Percentiles rank a stretch among this genome's conserved stretches.
These are phyloP conservation scores for Lordiphosa andalusiaca DNA, from an alignment of 2,888 invertebrate species.

Conservation along the genomic window DNA sequence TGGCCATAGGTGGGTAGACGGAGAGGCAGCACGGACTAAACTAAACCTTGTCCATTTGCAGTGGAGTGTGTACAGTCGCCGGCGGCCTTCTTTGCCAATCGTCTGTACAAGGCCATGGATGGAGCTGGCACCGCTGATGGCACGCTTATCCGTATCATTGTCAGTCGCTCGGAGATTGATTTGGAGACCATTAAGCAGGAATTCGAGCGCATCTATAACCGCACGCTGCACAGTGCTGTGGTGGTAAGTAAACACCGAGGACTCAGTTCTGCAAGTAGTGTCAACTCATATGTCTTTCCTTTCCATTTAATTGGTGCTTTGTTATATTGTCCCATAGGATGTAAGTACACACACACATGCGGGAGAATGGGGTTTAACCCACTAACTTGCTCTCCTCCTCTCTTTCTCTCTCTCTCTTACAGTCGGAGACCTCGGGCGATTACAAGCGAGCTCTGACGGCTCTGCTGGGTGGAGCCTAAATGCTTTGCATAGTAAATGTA, in stretches of 20 bases:
- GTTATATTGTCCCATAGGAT: slow-evolving; percentile 48
- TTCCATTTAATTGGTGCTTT: slow-evolving; percentile 36
- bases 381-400: too few relatives aligned
- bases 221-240: slow-evolving; percentile 85
- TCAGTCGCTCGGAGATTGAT: slow-evolving; percentile 86
- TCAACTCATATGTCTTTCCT: slow-evolving; percentile 22
- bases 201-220: slow-evolving; percentile 86
- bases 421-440: slow-evolving; percentile 83
- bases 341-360: slow-evolving; percentile 45
- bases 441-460: slow-evolving; percentile 82
- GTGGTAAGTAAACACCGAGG: slow-evolving; percentile 80
- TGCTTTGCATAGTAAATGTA: slow-evolving; percentile 1
- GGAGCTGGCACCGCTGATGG: slow-evolving; percentile 88
- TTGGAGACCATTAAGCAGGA: slow-evolving; percentile 86
- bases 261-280: slow-evolving; percentile 6
- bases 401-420: slow-evolving; percentile 40
- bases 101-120: slow-evolving; percentile 85
- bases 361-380: too few relatives aligned
- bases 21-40: not conserved
- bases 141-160: slow-evolving; percentile 86
- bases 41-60: slow-evolving; percentile 66
- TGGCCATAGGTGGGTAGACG: slow-evolving; percentile 84
- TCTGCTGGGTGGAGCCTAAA: slow-evolving; percentile 77
- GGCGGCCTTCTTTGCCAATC: slow-evolving; percentile 86
- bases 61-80: slow-evolving; percentile 87